Evolutionary conservation across 2,888 invertebrate genomes (phyloP), one percentile per base, ranked within the genome.

Genomic region (Rotaria socialis): DNA sequence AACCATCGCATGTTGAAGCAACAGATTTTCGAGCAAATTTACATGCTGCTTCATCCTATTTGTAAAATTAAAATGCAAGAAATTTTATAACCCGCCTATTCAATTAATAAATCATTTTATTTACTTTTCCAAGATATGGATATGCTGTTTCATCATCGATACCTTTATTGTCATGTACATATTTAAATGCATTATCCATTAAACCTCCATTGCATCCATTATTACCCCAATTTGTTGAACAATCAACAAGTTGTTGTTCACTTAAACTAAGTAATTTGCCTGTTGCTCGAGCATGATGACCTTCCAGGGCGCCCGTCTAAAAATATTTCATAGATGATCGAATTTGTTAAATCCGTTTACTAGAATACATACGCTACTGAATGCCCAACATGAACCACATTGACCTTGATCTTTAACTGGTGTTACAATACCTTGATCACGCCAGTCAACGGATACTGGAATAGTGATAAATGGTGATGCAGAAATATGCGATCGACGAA

Each of bases 161-260:
- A 56, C 88, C 88, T 27, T 85, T 85, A 55, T 85, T 87, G 41
- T 87, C 85, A 47, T 87, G 85, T 35, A 88, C 86, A 74, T 88
- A 88, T 56, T 80, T 43, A 60, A 88, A 88, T 35, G 88, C 88
- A 50, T 87, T 56, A 47, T 88, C 88, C 88, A 88, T 89, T 47
- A 88, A 85, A 19, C 88, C 96, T 85, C 96, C 96, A 89, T 94
- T 94, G 92, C 96, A 96, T 86, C 96, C 96, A 90, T 95, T 94
- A 92, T 96, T 96, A 80, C 90, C 89, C 85, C 94, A 96, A 88
- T 93, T 92, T 4, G 91, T 89, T 87, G 96, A 95, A 90, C 96
- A 96, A 92, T 96, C 96, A 86, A 96, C 93, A 88, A 96, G 93
- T 92, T 96, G 96, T 92, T 96, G 96, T 92, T 96, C 96, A 88